Evolutionary conservation across 2,888 invertebrate species (phyloP).

Genomic region (Troides aeacus): DNA sequence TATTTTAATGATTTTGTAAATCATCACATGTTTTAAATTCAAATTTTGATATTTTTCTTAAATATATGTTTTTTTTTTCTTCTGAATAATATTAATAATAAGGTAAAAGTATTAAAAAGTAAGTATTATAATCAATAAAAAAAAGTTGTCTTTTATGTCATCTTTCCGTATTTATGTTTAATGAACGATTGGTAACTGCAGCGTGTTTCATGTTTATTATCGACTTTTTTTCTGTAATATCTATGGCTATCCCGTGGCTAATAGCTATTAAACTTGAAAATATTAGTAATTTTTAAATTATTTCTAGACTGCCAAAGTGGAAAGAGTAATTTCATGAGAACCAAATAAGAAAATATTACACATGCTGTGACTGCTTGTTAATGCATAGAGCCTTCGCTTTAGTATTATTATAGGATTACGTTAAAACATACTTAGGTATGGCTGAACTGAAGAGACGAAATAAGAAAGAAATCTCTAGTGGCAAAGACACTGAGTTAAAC

Average conservation of each 20-base stretch:
- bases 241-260: neutral
- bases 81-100: no score
- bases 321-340: neutral
- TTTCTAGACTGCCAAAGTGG: neutral
- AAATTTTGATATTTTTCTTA: no score
- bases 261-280: neutral
- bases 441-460: constrained; percentile 19
- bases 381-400: neutral
- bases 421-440: constrained; percentile 1
- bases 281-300: neutral
- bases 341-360: neutral
- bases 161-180: no score
- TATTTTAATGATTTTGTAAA: no score
- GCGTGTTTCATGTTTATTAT: no score
- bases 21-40: no score
- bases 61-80: no score
- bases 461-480: constrained; percentile 1
- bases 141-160: no score
- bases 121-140: no score
- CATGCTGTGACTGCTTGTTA: neutral
- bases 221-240: no score
- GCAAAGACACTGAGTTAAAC: constrained; percentile 5
- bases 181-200: no score
- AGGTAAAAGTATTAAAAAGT: no score
- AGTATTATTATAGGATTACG: neutral